Evolutionary conservation across 2,113 vertebrate species (phyloP).

Genomic region (Peromyscus californicus): DNA sequence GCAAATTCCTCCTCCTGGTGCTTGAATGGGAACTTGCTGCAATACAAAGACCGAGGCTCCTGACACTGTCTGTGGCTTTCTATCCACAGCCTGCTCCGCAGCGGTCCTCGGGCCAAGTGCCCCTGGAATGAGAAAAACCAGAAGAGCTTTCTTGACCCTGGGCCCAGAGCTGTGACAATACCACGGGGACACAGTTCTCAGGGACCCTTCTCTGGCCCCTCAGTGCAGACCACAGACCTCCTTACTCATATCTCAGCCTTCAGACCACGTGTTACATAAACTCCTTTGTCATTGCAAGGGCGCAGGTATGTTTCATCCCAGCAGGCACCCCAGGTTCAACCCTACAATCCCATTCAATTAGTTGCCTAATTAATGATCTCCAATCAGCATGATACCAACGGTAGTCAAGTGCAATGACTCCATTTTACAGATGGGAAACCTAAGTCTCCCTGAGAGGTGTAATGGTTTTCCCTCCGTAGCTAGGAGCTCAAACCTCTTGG

Average conservation of each 20-base stretch:
- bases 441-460: background rate
- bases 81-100: background rate
- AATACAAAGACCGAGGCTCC: background rate
- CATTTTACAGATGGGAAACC: background rate
- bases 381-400: accelerated
- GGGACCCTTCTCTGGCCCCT: background rate
- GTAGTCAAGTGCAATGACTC: background rate
- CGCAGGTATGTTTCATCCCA: background rate
- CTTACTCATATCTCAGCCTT: background rate
- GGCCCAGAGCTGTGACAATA: background rate
- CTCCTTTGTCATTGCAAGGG: background rate
- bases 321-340: background rate
- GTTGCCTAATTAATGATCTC: background rate
- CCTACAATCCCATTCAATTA: background rate
- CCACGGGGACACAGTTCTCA: background rate
- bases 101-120: background rate
- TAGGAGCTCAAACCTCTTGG: too few species aligned
- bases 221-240: background rate
- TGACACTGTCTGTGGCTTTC: background rate
- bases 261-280: accelerated
- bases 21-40: accelerated
- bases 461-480: background rate
- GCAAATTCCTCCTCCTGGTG: background rate
- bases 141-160: background rate
- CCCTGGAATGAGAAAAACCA: background rate